Conservation (phyloP, 2,888 invertebrate genomes). For the Cephus sareptanus region DNA sequence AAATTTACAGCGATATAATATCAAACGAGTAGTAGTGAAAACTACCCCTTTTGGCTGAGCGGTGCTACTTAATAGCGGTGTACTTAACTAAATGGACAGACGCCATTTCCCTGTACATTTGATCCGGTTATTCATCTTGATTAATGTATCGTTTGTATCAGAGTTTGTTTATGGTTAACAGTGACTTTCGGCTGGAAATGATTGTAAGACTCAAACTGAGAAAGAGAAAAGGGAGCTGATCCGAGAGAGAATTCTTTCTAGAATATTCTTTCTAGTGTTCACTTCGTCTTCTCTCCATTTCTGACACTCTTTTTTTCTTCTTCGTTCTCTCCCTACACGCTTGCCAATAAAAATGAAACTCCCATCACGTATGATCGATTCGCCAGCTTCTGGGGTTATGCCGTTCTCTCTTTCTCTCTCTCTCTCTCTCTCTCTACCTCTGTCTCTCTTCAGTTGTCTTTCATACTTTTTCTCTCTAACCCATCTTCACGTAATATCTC, state of each 20-base stretch:
- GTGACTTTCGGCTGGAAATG: not conserved
- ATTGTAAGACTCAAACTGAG: not conserved
- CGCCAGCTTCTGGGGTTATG: slow-evolving; percentile 40
- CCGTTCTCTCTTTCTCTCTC: slow-evolving; percentile 35
- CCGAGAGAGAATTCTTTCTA: not conserved
- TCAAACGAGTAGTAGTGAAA: not conserved
- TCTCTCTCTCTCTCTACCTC: not conserved
- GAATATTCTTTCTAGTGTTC: not conserved
- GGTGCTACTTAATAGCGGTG: not conserved
- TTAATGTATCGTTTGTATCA: not conserved
- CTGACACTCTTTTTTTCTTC: not conserved
- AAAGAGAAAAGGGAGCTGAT: not conserved
- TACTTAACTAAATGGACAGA: not conserved
- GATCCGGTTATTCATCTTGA: not conserved
- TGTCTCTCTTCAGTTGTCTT: not conserved
- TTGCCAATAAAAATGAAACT: slow-evolving; percentile 61
- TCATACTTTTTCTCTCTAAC: not conserved
- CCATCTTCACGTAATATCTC: not conserved
- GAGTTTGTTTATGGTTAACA: not conserved
- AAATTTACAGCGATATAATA: not conserved
- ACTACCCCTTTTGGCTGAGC: not conserved
- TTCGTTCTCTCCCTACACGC: slow-evolving; percentile 8
- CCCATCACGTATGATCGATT: slow-evolving; percentile 63
- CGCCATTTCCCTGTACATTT: not conserved
- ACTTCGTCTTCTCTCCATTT: not conserved